Conservation (phyloP, 2,888 invertebrate species). For the Tachina grossa region DNA sequence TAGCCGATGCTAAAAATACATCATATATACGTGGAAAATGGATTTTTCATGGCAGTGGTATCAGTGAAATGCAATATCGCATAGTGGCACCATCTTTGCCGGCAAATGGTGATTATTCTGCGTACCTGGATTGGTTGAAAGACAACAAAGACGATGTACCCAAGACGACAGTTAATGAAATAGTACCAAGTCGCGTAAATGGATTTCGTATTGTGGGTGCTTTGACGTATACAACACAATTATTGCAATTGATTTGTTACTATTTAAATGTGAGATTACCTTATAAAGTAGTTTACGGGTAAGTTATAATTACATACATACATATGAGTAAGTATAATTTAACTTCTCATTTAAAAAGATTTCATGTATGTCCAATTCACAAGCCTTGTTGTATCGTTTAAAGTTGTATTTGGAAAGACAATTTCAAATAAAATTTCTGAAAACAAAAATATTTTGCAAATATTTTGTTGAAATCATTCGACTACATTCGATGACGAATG, state of each 20-base stretch:
- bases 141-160: conserved; percentile 82
- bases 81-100: conserved; percentile 93
- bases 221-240: conserved; percentile 92
- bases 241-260: conserved; percentile 91
- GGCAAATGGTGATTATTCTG: conserved; percentile 92
- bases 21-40: conserved; percentile 91
- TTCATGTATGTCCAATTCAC: no score
- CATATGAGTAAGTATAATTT: not conserved
- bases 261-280: conserved; percentile 92
- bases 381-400: no score
- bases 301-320: conserved; percentile 73
- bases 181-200: conserved; percentile 86
- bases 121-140: conserved; percentile 90
- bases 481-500: no score
- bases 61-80: conserved; percentile 87
- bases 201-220: conserved; percentile 91
- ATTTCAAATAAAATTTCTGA: no score
- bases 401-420: no score
- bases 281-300: conserved; percentile 88
- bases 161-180: conserved; percentile 83
- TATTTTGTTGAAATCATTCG: no score
- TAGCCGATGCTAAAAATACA: conserved; percentile 90
- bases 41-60: conserved; percentile 86
- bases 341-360: no score
- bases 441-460: no score